Conservation (phyloP, 2,888 invertebrate genomes). For the Diarsia dahlii region DNA sequence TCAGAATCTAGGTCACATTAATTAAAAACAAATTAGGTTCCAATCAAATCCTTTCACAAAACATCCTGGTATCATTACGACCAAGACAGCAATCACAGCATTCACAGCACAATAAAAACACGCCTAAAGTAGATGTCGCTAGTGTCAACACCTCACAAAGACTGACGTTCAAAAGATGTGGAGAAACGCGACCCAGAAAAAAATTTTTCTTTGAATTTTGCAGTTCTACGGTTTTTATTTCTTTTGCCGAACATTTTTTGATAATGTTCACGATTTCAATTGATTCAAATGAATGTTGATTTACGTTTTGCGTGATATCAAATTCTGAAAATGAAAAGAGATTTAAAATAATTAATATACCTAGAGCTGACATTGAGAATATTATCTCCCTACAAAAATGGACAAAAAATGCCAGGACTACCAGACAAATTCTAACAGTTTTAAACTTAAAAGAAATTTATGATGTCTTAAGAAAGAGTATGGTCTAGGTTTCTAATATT, state of each 20-base stretch:
- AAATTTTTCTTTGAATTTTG: conserved; percentile 49
- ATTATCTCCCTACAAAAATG: background rate
- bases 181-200: conserved; percentile 63
- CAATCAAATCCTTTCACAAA: background rate
- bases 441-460: no score
- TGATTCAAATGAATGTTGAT: conserved; percentile 40
- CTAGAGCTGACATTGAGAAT: background rate
- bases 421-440: no score
- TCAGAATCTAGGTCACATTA: background rate
- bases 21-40: conserved; percentile 6
- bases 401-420: no score
- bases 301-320: conserved; percentile 25
- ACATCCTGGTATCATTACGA: conserved; percentile 8
- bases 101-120: conserved; percentile 45
- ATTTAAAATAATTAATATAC: background rate
- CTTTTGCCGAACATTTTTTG: conserved; percentile 39
- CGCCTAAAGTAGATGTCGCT: conserved; percentile 44
- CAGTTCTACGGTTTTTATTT: conserved; percentile 27
- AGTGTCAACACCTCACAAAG: conserved; percentile 63
- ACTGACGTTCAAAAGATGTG: conserved; percentile 51
- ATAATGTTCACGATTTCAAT: conserved; percentile 55
- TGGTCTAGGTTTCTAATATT: no score
- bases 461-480: no score
- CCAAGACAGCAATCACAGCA: conserved; percentile 32
- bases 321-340: background rate